phyloP scores from a whole-genome alignment of 2,113 vertebrate species.

The Copsychus sechellarum region DNA sequence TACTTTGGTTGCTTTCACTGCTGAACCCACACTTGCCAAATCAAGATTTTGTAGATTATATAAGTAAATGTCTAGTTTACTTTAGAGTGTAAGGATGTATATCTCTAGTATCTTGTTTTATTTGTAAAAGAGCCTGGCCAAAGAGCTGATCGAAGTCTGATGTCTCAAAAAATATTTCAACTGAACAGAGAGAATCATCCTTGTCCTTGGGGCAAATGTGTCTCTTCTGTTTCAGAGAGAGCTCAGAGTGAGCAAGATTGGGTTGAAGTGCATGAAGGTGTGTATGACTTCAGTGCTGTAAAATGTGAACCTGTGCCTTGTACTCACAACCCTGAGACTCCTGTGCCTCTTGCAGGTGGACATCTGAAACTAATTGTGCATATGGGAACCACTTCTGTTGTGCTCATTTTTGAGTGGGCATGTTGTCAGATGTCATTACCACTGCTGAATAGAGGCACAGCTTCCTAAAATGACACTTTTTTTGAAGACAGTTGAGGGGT shows the following conservation, averaged over 20 bases:
- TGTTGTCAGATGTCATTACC: background rate
- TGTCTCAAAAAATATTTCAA: background rate
- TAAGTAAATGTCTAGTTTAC: background rate
- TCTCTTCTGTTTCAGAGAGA: background rate
- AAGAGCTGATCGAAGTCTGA: background rate
- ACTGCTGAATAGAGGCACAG: background rate
- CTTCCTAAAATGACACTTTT: background rate
- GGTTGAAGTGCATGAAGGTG: background rate
- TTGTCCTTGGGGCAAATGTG: background rate
- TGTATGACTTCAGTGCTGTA: background rate
- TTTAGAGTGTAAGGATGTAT: background rate
- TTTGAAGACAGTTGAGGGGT: background rate
- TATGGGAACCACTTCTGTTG: background rate
- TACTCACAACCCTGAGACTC: background rate
- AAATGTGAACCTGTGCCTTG: background rate
- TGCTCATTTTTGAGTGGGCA: background rate
- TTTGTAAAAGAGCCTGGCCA: background rate
- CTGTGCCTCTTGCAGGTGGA: background rate
- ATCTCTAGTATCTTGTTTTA: background rate
- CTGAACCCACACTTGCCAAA: background rate
- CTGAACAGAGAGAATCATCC: background rate
- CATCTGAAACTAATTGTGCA: background rate
- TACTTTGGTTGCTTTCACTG: background rate
- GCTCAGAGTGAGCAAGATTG: background rate
- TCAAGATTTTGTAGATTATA: background rate